Conservation (phyloP, 2,113 vertebrate species). For the Thomomys bottae region DNA sequence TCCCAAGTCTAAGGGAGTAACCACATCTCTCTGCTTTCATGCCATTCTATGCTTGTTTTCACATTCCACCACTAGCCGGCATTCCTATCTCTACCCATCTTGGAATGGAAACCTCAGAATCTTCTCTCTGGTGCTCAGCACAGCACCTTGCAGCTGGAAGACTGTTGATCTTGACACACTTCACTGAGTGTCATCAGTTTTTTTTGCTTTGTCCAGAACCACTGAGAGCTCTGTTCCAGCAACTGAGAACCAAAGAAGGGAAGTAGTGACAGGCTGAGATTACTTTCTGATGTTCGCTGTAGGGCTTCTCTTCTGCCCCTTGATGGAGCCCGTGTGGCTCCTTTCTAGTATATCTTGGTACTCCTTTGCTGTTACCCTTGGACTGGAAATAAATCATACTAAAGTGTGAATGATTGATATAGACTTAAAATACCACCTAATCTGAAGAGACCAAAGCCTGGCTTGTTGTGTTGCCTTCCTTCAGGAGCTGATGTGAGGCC, state of each 20-base stretch:
- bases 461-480: not conserved
- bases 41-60: not conserved
- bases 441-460: not conserved
- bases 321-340: constrained; percentile 52
- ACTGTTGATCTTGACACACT: not conserved
- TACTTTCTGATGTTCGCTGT: not conserved
- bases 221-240: not conserved
- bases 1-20: not conserved
- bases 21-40: not conserved
- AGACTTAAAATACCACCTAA: constrained; percentile 3
- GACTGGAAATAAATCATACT: constrained; percentile 51
- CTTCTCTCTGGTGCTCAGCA: not conserved
- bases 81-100: not conserved
- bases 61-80: fast-evolving
- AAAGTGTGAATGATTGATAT: constrained; percentile 73
- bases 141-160: not conserved
- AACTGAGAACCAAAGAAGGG: not conserved
- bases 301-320: constrained; percentile 29
- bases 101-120: too few relatives aligned
- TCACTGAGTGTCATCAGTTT: not conserved
- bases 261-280: not conserved
- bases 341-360: not conserved
- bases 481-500: not conserved
- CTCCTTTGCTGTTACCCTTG: not conserved
- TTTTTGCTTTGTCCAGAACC: not conserved